phyloP scores from a whole-genome alignment of 2,797 vertebrate genomes.

The Poecilia gillii region DNA sequence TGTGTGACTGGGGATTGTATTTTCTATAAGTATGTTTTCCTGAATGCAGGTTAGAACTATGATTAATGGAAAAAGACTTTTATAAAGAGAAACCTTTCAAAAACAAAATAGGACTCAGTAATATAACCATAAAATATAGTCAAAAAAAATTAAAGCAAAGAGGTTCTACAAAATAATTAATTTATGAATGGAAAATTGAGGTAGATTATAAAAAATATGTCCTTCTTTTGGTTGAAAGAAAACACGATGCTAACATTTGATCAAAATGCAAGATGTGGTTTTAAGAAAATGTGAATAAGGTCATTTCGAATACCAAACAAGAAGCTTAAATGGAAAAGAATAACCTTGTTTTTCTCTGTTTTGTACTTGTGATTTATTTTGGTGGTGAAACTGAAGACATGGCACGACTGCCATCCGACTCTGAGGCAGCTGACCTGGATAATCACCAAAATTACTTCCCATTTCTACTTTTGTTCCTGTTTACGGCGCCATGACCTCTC shows the following conservation, averaged over 20 bases:
- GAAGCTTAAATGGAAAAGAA: background rate
- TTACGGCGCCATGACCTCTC: background rate
- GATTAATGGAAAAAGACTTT: background rate
- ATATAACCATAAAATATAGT: background rate
- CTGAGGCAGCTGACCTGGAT: slow-evolving; percentile 4
- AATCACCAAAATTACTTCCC: slow-evolving; percentile 46
- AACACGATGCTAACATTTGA: background rate
- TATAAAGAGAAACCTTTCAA: background rate
- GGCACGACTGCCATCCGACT: slow-evolving; percentile 11
- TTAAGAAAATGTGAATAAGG: background rate
- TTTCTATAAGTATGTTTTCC: background rate
- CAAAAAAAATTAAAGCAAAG: background rate
- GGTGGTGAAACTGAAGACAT: slow-evolving; percentile 3
- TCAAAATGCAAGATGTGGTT: background rate
- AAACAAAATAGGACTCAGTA: background rate
- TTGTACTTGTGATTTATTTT: slow-evolving; percentile 1
- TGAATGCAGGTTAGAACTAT: background rate
- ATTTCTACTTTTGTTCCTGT: slow-evolving; percentile 24
- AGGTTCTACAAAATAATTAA: background rate
- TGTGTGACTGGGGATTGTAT: background rate
- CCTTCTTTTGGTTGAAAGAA: background rate
- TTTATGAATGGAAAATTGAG: background rate
- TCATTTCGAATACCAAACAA: background rate
- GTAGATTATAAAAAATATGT: background rate
- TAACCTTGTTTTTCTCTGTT: background rate